These are phyloP conservation scores for Saccopteryx leptura DNA, from an alignment of 2,113 vertebrate genomes.

Conservation along the genomic window DNA sequence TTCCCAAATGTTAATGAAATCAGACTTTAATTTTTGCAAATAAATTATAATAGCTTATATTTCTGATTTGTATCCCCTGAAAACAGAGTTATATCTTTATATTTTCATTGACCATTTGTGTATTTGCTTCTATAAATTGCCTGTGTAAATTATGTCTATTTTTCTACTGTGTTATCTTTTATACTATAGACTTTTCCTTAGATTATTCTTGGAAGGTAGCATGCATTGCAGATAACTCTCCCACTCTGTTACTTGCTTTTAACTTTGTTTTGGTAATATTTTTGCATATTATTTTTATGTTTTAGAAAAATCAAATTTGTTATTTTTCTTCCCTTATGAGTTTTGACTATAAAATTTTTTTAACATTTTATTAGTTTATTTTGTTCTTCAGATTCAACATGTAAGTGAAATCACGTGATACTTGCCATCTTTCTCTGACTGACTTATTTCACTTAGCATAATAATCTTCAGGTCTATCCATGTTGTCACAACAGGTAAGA, in stretches of 20 bases:
- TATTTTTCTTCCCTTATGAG: not conserved
- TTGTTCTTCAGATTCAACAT: not conserved
- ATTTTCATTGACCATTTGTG: not conserved
- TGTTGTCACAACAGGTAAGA: not conserved
- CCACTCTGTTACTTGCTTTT: not conserved
- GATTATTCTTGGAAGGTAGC: not conserved
- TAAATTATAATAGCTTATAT: not conserved
- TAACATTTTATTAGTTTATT: not conserved
- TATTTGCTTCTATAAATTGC: not conserved
- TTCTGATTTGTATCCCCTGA: not conserved
- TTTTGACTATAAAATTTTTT: not conserved
- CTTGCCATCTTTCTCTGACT: not conserved
- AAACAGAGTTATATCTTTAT: not conserved
- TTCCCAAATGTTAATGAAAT: not conserved
- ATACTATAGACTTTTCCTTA: not conserved
- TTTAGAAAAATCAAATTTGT: not conserved
- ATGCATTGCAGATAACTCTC: not conserved
- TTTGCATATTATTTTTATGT: not conserved
- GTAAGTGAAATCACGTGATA: not conserved
- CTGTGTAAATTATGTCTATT: not conserved
- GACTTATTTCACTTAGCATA: not conserved
- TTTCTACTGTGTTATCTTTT: not conserved
- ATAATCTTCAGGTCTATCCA: not conserved
- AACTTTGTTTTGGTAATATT: not conserved
- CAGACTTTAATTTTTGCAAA: not conserved